phyloP scores from a whole-genome alignment of 2,888 invertebrate species.

The Suillia variegata region DNA sequence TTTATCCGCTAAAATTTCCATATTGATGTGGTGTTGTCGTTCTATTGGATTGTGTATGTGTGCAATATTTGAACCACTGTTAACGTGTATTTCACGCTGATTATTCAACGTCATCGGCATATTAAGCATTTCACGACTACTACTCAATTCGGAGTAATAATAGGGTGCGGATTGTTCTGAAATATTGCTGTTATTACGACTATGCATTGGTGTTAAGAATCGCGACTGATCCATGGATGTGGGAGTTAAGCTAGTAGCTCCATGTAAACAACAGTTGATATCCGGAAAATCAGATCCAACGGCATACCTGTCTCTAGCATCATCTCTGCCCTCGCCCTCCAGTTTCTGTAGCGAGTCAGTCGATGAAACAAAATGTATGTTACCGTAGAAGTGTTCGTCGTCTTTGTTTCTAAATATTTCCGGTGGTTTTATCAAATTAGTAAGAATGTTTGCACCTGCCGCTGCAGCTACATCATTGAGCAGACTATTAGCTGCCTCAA shows the following conservation, averaged over 20 bases:
- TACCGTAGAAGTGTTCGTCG: slow-evolving; percentile 58
- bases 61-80: slow-evolving; percentile 46
- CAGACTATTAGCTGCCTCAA: slow-evolving; percentile 29
- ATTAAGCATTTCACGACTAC: slow-evolving; percentile 54
- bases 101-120: slow-evolving; percentile 70
- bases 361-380: slow-evolving; percentile 59
- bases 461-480: slow-evolving; percentile 41
- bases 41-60: slow-evolving; percentile 65
- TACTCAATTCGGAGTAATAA: slow-evolving; percentile 75
- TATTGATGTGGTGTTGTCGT: slow-evolving; percentile 52
- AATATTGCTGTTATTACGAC: slow-evolving; percentile 67
- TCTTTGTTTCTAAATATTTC: slow-evolving; percentile 58
- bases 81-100: slow-evolving; percentile 68
- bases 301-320: slow-evolving; percentile 24
- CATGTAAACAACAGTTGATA: slow-evolving; percentile 26
- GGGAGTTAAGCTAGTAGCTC: slow-evolving; percentile 39
- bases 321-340: slow-evolving; percentile 21
- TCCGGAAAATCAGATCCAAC: too few relatives aligned
- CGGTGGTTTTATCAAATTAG: slow-evolving; percentile 58
- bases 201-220: slow-evolving; percentile 63
- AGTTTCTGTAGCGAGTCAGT: slow-evolving; percentile 57
- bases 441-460: slow-evolving; percentile 42
- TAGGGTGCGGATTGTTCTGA: slow-evolving; percentile 78
- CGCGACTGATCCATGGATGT: slow-evolving; percentile 31
- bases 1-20: slow-evolving; percentile 73